These are phyloP conservation scores for Cathartes aura DNA, from an alignment of 2,113 vertebrate genomes.

Conservation along the genomic window DNA sequence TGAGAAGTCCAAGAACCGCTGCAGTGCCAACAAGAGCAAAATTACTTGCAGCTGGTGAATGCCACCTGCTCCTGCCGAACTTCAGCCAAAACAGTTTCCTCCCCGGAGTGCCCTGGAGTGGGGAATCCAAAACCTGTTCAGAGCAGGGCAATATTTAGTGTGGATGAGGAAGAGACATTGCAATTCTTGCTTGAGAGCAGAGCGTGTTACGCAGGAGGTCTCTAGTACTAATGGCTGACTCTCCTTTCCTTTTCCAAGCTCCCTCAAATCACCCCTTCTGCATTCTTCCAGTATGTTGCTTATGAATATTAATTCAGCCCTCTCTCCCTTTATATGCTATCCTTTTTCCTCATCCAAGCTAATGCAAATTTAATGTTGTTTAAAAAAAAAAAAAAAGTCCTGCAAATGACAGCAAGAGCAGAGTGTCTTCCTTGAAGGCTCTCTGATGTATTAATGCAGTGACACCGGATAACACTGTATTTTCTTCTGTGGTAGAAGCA, in stretches of 20 bases:
- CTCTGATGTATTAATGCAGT: neutral
- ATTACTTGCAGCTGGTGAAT: constrained; percentile 70
- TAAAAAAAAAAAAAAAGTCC: neutral
- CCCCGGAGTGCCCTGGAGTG: constrained; percentile 19
- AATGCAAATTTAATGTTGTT: constrained; percentile 33
- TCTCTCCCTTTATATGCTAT: neutral
- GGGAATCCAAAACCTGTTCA: constrained; percentile 60
- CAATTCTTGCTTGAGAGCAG: neutral
- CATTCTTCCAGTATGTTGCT: neutral
- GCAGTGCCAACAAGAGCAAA: constrained; percentile 59
- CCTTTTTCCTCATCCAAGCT: neutral
- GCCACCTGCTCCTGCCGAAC: constrained; percentile 72
- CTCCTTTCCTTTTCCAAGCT: neutral
- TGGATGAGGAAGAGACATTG: neutral
- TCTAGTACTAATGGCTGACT: neutral
- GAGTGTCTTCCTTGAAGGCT: neutral
- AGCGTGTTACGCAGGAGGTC: neutral
- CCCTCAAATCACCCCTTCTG: neutral
- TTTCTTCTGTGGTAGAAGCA: neutral
- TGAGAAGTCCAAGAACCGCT: constrained; percentile 23
- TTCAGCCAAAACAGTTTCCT: constrained; percentile 68
- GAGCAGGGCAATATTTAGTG: neutral
- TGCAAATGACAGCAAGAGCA: neutral
- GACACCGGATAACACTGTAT: neutral
- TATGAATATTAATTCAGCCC: constrained; percentile 44